phyloP scores from a whole-genome alignment of 2,888 invertebrate genomes.

The Apodemia mormo region DNA sequence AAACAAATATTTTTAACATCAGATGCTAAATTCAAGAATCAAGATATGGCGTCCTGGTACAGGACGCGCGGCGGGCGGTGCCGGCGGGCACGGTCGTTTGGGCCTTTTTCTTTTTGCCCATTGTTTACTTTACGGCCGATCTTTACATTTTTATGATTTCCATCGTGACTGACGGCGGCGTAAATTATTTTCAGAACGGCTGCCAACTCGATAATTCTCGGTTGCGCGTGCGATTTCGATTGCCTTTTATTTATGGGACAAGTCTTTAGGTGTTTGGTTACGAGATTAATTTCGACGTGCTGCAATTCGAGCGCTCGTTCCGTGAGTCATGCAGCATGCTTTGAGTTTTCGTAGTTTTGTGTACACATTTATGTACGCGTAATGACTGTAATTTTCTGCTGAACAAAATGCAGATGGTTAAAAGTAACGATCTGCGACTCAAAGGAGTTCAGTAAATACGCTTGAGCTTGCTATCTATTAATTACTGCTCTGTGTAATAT shows the following conservation, averaged over 20 bases:
- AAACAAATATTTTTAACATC: too few relatives aligned
- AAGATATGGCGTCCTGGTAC: slow-evolving; percentile 26
- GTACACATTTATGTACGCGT: background rate
- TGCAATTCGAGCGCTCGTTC: slow-evolving; percentile 26
- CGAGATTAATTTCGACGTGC: slow-evolving; percentile 35
- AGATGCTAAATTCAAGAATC: background rate
- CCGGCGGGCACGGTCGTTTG: slow-evolving; percentile 38
- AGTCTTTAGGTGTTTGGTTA: slow-evolving; percentile 46
- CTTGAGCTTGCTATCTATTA: background rate
- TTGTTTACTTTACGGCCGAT: slow-evolving; percentile 74
- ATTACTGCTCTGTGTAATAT: background rate
- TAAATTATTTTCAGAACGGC: slow-evolving; percentile 72
- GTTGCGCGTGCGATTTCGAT: slow-evolving; percentile 55
- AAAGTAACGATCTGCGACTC: background rate
- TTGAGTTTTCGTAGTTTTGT: slow-evolving; percentile 13
- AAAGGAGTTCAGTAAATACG: background rate
- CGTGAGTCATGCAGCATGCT: slow-evolving; percentile 32
- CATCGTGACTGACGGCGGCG: slow-evolving; percentile 64
- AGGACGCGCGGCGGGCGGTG: slow-evolving; percentile 35
- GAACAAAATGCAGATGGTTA: slow-evolving; percentile 21
- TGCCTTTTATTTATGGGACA: slow-evolving; percentile 60
- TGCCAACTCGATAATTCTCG: slow-evolving; percentile 70
- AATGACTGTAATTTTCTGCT: slow-evolving; percentile 10
- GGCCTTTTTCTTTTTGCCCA: slow-evolving; percentile 65
- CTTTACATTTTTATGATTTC: slow-evolving; percentile 73